Evolutionary conservation across 2,888 invertebrate genomes (phyloP).

Genomic region (Sesamia inferens): DNA sequence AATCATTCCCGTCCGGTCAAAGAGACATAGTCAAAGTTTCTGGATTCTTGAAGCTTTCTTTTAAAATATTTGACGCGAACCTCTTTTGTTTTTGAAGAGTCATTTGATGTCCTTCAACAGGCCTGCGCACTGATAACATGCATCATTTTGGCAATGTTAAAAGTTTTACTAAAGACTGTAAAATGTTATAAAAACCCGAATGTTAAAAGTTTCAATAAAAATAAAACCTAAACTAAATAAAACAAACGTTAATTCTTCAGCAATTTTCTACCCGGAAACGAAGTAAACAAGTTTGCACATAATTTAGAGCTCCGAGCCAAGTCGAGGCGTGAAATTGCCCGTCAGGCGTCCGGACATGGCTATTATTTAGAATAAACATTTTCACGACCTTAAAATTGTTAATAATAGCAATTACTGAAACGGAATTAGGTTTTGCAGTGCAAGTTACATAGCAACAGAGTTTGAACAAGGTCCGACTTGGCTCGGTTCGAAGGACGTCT

Average conservation of each 20-base stretch:
- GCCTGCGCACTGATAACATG: too few species aligned
- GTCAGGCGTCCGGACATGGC: conserved; percentile 43
- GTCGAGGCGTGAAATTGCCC: conserved; percentile 57
- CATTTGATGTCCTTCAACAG: too few species aligned
- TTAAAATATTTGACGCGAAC: too few species aligned
- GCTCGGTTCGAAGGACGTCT: neutral
- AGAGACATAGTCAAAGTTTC: too few species aligned
- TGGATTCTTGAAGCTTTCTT: too few species aligned
- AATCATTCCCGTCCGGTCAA: too few species aligned
- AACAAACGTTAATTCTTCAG: conserved; percentile 25
- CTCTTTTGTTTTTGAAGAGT: too few species aligned
- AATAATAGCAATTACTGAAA: conserved; percentile 61
- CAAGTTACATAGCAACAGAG: conserved; percentile 22
- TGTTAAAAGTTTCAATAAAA: neutral
- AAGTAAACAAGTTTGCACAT: conserved; percentile 41
- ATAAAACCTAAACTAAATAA: neutral
- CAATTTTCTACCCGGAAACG: conserved; percentile 54
- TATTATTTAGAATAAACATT: conserved; percentile 57
- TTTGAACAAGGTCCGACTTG: neutral
- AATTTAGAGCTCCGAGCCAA: conserved; percentile 39
- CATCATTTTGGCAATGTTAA: too few species aligned
- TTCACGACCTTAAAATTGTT: conserved; percentile 63
- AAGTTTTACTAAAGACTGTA: too few species aligned
- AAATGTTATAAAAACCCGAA: too few species aligned
- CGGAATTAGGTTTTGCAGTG: conserved; percentile 24